Base-by-base conservation (phyloP, 2,113 vertebrate genomes). In the Rousettus leschenaultii region DNA sequence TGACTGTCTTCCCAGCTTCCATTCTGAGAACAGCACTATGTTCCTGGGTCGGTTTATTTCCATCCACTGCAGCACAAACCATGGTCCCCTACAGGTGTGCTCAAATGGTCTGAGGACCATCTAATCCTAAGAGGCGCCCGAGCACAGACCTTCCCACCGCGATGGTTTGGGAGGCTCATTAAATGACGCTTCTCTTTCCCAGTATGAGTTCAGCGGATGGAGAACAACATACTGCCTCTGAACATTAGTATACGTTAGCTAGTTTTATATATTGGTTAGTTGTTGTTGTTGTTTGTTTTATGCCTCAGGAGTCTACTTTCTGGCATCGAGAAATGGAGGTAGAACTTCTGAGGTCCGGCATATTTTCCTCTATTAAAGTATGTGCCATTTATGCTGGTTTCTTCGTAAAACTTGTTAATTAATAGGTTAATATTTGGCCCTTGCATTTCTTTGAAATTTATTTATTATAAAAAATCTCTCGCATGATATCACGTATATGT, bases 81-180 rank as follows among this genome's bases (percentile, higher is more conserved):
- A 10, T 13, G 3, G 14, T 24, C 84, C n/a, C 28, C 61, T 2
- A 30, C 30, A 66, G 9, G 11, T 1, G 1, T 11, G 7, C 1
- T n/a, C 51, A 26, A 13, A n/a, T 13, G 16, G 0, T 15, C 43
- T 11, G 26, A 57, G 66, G 73, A 4, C 18, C 5, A 5, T 40
- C 45, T 30, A 21, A 40, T 57, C 26, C 57, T 21, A 7, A 55
- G 35, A 65, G n/a, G 28, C n/a, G 68, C 51, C 30, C 2, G 2
- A 19, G 21, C 21, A 24, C 40, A 53, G 70, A 10, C 35, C 6
- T 38, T 79, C 12, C 59, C 70, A 2, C 45, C 1, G 10, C 0
- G 1, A 48, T 5, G 35, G 7, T n/a, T 18, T 35, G 57, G 75
- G 38, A 12, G 22, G 5, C 24, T 79, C 57, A 7, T 33, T 63